Conservation (phyloP, 2,888 invertebrate genomes). For the Daptonema setosum region DNA sequence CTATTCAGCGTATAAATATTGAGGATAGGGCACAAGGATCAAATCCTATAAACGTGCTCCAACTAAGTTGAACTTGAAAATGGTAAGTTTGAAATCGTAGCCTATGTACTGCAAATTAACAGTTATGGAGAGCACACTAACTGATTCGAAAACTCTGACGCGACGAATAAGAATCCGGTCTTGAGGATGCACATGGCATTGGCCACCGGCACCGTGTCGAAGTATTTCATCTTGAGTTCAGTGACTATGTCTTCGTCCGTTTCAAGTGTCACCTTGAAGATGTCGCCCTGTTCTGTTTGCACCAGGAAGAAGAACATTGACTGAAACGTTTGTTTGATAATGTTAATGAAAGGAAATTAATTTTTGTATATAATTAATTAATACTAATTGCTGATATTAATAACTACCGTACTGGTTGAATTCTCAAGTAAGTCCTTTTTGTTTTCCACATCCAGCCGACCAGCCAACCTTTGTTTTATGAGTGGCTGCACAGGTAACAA, state of each 20-base stretch:
- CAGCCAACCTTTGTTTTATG: conserved; percentile 64
- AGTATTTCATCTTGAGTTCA: conserved; percentile 93
- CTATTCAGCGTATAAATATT: too few species aligned
- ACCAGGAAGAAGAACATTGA: conserved; percentile 98
- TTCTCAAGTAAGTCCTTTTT: too few species aligned
- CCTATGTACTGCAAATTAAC: background rate
- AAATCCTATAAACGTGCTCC: too few species aligned
- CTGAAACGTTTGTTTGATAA: conserved; percentile 22
- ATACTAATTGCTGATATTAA: too few species aligned
- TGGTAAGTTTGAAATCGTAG: too few species aligned
- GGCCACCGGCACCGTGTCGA: conserved; percentile 93
- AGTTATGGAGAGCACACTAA: conserved; percentile 39
- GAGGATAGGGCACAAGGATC: too few species aligned
- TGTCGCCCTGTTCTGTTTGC: conserved; percentile 92
- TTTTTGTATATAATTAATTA: too few species aligned
- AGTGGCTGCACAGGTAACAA: conserved; percentile 93
- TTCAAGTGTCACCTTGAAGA: conserved; percentile 87
- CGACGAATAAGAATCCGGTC: conserved; percentile 92
- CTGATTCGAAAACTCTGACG: conserved; percentile 98
- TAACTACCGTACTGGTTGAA: too few species aligned
- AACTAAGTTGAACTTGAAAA: too few species aligned
- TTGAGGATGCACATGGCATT: conserved; percentile 89
- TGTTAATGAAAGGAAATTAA: background rate
- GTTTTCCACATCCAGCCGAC: conserved; percentile 4
- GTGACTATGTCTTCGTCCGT: conserved; percentile 84